phyloP scores from a whole-genome alignment of 2,888 invertebrate species.

The Lycaena phlaeas region DNA sequence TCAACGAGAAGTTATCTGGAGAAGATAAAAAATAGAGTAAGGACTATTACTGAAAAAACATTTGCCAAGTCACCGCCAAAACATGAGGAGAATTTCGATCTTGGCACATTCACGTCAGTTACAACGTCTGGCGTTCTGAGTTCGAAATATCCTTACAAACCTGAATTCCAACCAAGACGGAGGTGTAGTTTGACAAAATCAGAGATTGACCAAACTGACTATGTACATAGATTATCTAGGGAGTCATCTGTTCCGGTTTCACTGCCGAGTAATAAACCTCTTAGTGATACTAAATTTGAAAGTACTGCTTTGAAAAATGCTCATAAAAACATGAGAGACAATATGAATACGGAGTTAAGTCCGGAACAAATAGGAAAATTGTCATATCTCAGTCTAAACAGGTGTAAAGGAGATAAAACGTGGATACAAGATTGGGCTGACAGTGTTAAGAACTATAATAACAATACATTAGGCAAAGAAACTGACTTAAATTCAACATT shows the following conservation, averaged over 20 bases:
- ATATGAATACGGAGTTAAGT: slow-evolving; percentile 37
- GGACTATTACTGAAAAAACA: slow-evolving; percentile 69
- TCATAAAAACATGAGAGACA: slow-evolving; percentile 44
- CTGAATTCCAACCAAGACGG: slow-evolving; percentile 40
- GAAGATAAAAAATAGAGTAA: slow-evolving; percentile 74
- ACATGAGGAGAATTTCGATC: slow-evolving; percentile 55
- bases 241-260: slow-evolving; percentile 61
- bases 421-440: slow-evolving; percentile 80
- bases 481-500: slow-evolving; percentile 28
- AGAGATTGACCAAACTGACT: slow-evolving; percentile 78
- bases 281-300: slow-evolving; percentile 46
- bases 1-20: slow-evolving; percentile 73
- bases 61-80: slow-evolving; percentile 68
- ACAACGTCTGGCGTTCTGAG: slow-evolving; percentile 81
- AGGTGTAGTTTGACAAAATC: slow-evolving; percentile 78
- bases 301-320: slow-evolving; percentile 53
- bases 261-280: slow-evolving; percentile 41
- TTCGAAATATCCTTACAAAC: slow-evolving; percentile 52
- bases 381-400: slow-evolving; percentile 58
- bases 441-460: slow-evolving; percentile 71
- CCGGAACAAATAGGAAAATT: slow-evolving; percentile 52
- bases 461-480: slow-evolving; percentile 40
- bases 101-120: slow-evolving; percentile 80
- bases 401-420: slow-evolving; percentile 66
- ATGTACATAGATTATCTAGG: slow-evolving; percentile 58